Conservation (phyloP, 1,140 invertebrate genomes). For the Sarcophaga peregrina region DNA sequence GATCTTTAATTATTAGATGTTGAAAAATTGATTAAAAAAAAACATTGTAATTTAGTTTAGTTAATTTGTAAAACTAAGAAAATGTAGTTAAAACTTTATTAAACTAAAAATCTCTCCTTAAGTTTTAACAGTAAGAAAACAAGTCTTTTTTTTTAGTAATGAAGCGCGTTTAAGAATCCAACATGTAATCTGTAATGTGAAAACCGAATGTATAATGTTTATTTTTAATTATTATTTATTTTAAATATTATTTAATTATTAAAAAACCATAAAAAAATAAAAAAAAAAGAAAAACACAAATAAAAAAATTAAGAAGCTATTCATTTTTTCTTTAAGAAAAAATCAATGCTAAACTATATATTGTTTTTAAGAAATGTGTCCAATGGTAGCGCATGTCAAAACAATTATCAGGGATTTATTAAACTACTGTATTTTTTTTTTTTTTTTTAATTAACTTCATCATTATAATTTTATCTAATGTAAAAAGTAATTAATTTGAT, state of each 20-base stretch:
- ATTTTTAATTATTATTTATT: constrained; percentile 40
- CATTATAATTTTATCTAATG: constrained; percentile 7
- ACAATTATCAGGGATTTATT: constrained; percentile 41
- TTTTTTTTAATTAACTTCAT: constrained; percentile 30
- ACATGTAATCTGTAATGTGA: neutral
- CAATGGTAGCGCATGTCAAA: constrained; percentile 15
- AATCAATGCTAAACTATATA: neutral
- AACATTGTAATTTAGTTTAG: constrained; percentile 4
- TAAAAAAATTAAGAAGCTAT: neutral
- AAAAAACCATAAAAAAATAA: constrained; percentile 23
- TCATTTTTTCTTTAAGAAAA: constrained; percentile 14
- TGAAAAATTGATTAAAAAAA: neutral
- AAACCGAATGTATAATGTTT: neutral
- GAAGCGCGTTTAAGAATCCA: neutral
- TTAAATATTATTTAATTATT: constrained; percentile 37
- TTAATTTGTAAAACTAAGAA: constrained; percentile 25
- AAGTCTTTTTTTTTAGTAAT: neutral
- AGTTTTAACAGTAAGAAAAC: constrained; percentile 28
- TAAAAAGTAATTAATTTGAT: neutral
- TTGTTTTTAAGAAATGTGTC: constrained; percentile 1
- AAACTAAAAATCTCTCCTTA: constrained; percentile 29
- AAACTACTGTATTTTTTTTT: constrained; percentile 32
- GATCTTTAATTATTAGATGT: neutral
- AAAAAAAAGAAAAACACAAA: constrained; percentile 34
- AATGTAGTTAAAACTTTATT: constrained; percentile 34